phyloP scores from a whole-genome alignment of 2,797 vertebrate species.

The Hapalemur alaotrensis region DNA sequence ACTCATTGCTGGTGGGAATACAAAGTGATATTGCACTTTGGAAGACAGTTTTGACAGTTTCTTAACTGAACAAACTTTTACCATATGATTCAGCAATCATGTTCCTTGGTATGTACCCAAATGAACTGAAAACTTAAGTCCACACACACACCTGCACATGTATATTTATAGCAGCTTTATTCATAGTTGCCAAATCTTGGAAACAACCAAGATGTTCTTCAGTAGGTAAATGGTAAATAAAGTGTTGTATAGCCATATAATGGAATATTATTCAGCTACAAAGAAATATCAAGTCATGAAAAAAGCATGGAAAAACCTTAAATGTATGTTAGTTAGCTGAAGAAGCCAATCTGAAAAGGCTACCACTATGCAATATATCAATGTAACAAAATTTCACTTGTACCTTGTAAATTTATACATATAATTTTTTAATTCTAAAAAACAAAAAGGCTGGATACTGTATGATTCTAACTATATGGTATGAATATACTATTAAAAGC shows the following conservation, averaged over 20 bases:
- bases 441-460: neutral
- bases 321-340: neutral
- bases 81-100: neutral
- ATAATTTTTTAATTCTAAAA: neutral
- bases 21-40: neutral
- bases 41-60: neutral
- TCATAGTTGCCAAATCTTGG: neutral
- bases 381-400: neutral
- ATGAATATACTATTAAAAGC: neutral
- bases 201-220: neutral
- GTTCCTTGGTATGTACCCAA: neutral
- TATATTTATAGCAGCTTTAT: neutral
- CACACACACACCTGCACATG: neutral
- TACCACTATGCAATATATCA: too few species aligned
- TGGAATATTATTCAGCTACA: neutral
- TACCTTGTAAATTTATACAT: neutral
- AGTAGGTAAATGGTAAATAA: neutral
- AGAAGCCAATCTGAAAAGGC: neutral
- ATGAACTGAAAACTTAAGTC: neutral
- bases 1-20: neutral
- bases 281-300: neutral
- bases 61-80: neutral
- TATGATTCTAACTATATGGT: neutral
- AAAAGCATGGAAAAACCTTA: neutral
- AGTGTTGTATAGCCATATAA: neutral